Evolutionary conservation across 1,140 invertebrate species (phyloP), one percentile per base, ranked within the genome.

Genomic region (Dreissena rostriformis): DNA sequence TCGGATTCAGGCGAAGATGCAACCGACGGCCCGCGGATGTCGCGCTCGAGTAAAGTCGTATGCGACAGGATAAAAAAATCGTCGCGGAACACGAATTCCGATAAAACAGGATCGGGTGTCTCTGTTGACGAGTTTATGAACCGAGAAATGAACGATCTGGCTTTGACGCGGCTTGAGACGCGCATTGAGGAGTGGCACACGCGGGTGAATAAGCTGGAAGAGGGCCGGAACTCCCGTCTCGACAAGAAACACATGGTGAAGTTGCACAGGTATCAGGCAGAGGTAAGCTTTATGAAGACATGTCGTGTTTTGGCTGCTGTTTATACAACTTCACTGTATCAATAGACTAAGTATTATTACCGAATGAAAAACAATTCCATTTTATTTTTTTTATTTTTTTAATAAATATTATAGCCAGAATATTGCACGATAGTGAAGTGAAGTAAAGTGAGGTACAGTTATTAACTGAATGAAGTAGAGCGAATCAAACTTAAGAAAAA

Each of bases 181-280:
- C 73, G 87, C 39, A 82, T 90, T 8, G 79, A 82, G 53, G 82
- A 82, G n/a, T 88, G 88, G 88, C 86, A 90, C 81, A 78, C 61
- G n/a, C 84, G 80, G 53, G 70, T 88, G 11, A 83, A 83, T 66
- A 74, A 80, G 26, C 8, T 78, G 19, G 75, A 78, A 7, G 74
- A 67, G 22, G 67, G 17, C 2, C 49, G 72, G 24, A 14, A 71
- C 8, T 68, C 80, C 0, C 61, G 51, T n/a, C 15, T 15, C 15
- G 72, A 39, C 29, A 61, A 72, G 19, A 74, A 81, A 53, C 72
- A 77, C 39, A 75, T 85, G 0, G 85, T 87, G 7, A 87, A 79
- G 52, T 63, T 89, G 12, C 88, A 89, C 70, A 82, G 88, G 8
- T 87, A 84, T 75, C 83, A 86, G 49, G 74, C 67, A 26, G 88